Conservation (phyloP, 2,797 vertebrate species). For the Microtus obscurus region DNA sequence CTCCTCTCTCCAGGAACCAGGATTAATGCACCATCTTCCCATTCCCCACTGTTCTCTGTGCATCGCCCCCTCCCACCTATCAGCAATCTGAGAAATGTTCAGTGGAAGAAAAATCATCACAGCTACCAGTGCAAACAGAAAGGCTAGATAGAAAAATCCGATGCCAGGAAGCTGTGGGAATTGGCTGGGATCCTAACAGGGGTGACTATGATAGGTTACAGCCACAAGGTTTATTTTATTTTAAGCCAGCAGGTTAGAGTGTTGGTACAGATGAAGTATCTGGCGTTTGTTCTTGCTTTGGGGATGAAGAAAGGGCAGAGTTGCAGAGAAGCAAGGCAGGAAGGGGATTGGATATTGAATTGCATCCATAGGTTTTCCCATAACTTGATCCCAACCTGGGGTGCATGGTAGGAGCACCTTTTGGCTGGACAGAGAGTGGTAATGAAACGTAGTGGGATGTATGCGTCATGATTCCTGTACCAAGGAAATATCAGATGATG, state of each 20-base stretch:
- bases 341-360: neutral
- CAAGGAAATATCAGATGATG: neutral
- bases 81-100: neutral
- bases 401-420: neutral
- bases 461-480: too few species aligned
- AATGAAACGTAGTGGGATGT: neutral
- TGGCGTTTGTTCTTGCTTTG: neutral
- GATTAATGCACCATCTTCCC: neutral
- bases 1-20: neutral
- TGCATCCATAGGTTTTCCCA: neutral
- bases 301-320: neutral
- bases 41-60: neutral
- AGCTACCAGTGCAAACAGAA: neutral
- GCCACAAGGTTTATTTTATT: constrained; percentile 17
- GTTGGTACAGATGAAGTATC: neutral
- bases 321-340: neutral
- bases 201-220: neutral
- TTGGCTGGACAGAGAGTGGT: neutral
- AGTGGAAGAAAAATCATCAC: constrained; percentile 21
- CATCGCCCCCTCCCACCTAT: neutral
- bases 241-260: neutral
- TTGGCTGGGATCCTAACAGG: neutral
- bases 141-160: neutral
- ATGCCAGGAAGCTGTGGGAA: neutral
- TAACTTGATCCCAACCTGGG: neutral